These are phyloP conservation scores for Campoplex capitator DNA, from an alignment of 2,888 invertebrate genomes.

Conservation along the genomic window DNA sequence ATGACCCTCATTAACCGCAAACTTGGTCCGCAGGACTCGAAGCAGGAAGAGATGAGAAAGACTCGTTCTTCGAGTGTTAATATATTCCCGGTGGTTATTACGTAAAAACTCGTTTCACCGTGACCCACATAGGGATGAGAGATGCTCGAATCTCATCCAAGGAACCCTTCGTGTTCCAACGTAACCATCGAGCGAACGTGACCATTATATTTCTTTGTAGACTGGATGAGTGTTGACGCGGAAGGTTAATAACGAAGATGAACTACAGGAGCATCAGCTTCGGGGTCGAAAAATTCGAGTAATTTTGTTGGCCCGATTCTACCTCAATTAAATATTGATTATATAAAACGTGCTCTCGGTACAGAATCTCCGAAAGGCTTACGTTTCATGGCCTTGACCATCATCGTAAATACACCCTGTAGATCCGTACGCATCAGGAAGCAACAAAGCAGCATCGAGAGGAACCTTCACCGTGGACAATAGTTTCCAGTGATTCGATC, in stretches of 20 bases:
- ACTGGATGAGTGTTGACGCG: neutral
- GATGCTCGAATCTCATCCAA: slow-evolving; percentile 27
- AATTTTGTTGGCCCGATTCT: neutral
- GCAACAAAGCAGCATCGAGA: neutral
- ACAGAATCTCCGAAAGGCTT: neutral
- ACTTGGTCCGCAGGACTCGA: neutral
- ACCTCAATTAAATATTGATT: neutral
- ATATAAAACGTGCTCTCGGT: neutral
- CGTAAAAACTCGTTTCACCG: slow-evolving; percentile 79
- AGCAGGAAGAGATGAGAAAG: slow-evolving; percentile 18
- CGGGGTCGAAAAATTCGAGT: neutral
- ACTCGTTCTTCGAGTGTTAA: slow-evolving; percentile 30
- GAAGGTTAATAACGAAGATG: neutral
- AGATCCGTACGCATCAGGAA: neutral
- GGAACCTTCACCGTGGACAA: slow-evolving; percentile 11
- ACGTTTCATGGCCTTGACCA: neutral
- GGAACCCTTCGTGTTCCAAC: slow-evolving; percentile 38
- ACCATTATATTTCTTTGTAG: neutral
- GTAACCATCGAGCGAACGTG: slow-evolving; percentile 38
- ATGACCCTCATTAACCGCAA: slow-evolving; percentile 22
- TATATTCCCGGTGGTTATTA: slow-evolving; percentile 69
- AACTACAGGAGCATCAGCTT: neutral
- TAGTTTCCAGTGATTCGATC: slow-evolving; percentile 9
- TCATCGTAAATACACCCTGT: neutral
- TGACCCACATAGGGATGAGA: slow-evolving; percentile 73